Conservation (phyloP, 2,888 invertebrate genomes). For the Scrobipalpa atriplicella region DNA sequence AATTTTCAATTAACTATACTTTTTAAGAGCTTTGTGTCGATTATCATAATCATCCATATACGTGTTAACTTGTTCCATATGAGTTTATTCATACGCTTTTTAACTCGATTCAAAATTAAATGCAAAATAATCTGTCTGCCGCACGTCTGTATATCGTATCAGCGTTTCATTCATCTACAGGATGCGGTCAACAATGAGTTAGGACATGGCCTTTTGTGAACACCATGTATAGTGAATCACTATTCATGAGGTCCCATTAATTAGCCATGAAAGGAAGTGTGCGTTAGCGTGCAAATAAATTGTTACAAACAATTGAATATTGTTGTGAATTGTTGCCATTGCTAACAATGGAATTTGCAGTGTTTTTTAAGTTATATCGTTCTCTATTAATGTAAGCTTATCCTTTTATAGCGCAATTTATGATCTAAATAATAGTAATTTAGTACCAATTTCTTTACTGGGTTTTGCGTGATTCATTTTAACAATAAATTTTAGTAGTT, state of each 20-base stretch:
- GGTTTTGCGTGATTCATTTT: no score
- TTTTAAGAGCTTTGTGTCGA: no score
- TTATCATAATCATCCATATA: no score
- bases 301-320: constrained; percentile 10
- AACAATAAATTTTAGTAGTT: no score
- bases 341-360: neutral
- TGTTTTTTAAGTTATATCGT: neutral
- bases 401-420: no score
- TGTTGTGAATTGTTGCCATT: neutral
- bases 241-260: constrained; percentile 21
- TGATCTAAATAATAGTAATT: no score
- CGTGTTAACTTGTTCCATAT: no score
- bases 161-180: constrained; percentile 37
- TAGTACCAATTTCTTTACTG: no score
- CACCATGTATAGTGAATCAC: constrained; percentile 36
- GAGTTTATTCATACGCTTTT: no score
- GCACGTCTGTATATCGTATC: constrained; percentile 24
- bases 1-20: no score
- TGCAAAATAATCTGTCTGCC: constrained; percentile 2
- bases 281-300: constrained; percentile 10
- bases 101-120: neutral
- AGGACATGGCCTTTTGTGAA: constrained; percentile 39
- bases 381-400: neutral
- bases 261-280: constrained; percentile 13
- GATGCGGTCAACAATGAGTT: constrained; percentile 40